Evolutionary conservation across 2,797 vertebrate species (phyloP).

Genomic region (Eulemur rubriventer): DNA sequence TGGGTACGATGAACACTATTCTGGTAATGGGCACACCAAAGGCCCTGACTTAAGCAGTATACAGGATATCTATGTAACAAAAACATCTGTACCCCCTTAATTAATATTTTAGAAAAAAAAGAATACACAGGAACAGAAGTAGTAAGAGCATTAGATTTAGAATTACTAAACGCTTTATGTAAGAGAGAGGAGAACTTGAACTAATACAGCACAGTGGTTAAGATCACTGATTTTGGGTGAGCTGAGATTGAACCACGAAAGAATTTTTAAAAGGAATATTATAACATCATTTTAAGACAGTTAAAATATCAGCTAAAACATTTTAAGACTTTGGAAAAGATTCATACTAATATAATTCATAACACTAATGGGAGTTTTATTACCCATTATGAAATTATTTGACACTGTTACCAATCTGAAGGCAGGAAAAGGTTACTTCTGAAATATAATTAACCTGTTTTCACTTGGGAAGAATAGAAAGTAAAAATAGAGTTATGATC

Average conservation of each 20-base stretch:
- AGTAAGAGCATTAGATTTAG: neutral
- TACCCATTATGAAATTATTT: slow-evolving; percentile 80
- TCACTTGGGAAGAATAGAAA: slow-evolving; percentile 72
- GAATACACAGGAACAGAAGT: neutral
- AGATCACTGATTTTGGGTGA: neutral
- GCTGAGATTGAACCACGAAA: slow-evolving; percentile 30
- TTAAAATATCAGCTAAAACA: slow-evolving; percentile 74
- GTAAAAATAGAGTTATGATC: slow-evolving; percentile 74
- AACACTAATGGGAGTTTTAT: slow-evolving; percentile 77
- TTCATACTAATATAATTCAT: slow-evolving; percentile 74
- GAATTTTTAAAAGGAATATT: slow-evolving; percentile 56
- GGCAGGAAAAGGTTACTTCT: slow-evolving; percentile 80
- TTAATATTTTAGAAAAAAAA: neutral
- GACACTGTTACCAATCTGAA: slow-evolving; percentile 75
- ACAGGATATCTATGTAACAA: neutral
- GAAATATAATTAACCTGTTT: slow-evolving; percentile 80
- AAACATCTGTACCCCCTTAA: neutral
- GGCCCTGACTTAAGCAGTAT: no score
- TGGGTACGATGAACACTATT: neutral
- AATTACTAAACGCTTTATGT: neutral
- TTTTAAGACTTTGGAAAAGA: slow-evolving; percentile 75
- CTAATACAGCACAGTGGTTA: neutral
- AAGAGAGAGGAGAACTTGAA: neutral
- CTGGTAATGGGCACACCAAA: neutral
- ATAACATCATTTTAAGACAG: slow-evolving; percentile 67